Conservation (phyloP, 2,888 invertebrate genomes). For the Salticus scenicus region DNA sequence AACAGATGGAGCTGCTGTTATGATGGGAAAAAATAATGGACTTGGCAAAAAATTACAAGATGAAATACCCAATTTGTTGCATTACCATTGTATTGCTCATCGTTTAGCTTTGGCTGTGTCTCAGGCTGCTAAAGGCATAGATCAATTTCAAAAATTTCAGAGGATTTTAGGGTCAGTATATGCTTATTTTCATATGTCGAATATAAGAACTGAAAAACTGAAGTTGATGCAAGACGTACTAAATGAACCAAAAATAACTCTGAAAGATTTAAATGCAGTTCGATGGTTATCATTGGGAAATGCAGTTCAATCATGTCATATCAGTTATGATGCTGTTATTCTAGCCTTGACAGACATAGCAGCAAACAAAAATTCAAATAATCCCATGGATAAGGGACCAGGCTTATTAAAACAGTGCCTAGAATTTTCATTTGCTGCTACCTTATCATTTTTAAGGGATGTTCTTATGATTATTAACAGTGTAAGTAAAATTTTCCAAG, state of each 20-base stretch:
- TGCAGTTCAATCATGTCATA: conserved; percentile 8
- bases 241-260: background rate
- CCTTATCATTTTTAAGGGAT: conserved; percentile 7
- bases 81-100: conserved; percentile 15
- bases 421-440: background rate
- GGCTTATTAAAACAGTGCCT: background rate
- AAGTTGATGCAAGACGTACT: conserved; percentile 5
- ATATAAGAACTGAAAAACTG: background rate
- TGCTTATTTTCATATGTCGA: background rate
- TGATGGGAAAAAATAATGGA: too few relatives aligned
- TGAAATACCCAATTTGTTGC: background rate
- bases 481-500: conserved; percentile 4
- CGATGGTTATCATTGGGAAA: conserved; percentile 1
- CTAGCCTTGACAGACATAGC: background rate
- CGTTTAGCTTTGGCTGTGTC: conserved; percentile 7
- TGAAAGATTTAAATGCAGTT: background rate
- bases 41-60: background rate
- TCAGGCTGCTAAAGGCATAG: background rate
- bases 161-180: background rate
- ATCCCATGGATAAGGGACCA: background rate
- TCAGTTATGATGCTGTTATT: conserved; percentile 11
- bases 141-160: background rate
- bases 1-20: background rate
- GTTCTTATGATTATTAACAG: background rate
- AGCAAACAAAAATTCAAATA: background rate